Conservation (phyloP, 2,113 vertebrate genomes). For the Lota lota region DNA sequence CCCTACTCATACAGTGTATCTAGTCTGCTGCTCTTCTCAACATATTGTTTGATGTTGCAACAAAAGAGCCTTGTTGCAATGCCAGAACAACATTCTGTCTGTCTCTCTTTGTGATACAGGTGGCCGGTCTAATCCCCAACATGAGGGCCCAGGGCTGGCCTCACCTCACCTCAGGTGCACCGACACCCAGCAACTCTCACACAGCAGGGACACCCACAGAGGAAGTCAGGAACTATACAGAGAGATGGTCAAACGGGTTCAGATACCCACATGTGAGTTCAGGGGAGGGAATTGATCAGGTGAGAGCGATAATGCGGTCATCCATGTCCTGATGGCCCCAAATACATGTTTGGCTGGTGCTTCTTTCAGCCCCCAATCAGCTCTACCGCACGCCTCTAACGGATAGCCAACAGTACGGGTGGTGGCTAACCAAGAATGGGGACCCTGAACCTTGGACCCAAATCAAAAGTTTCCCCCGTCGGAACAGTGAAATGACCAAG, state of each 20-base stretch:
- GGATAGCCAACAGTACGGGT: slow-evolving; percentile 76
- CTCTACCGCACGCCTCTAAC: slow-evolving; percentile 75
- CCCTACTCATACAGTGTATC: too few relatives aligned
- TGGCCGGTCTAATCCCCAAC: too few relatives aligned
- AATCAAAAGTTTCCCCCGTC: slow-evolving; percentile 54
- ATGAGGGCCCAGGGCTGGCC: too few relatives aligned
- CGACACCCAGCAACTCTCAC: slow-evolving; percentile 47
- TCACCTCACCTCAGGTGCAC: slow-evolving; percentile 1
- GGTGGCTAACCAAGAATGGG: slow-evolving; percentile 54
- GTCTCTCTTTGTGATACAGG: too few relatives aligned
- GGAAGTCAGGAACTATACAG: slow-evolving; percentile 67
- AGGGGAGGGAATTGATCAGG: neutral
- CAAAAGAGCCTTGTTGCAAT: too few relatives aligned
- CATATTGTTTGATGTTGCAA: too few relatives aligned
- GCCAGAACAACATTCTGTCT: too few relatives aligned
- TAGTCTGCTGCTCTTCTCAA: too few relatives aligned
- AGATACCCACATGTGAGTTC: slow-evolving; percentile 49
- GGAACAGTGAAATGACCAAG: slow-evolving; percentile 77
- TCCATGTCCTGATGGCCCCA: too few relatives aligned
- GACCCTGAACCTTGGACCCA: slow-evolving; percentile 63
- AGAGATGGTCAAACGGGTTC: slow-evolving; percentile 44
- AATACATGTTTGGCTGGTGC: neutral
- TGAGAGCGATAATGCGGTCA: neutral
- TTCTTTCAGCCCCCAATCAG: slow-evolving; percentile 75
- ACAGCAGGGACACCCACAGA: slow-evolving; percentile 42